Evolutionary conservation across 2,888 invertebrate genomes (phyloP), one percentile per base, ranked within the genome.

Genomic region (Crocallis elinguaria): DNA sequence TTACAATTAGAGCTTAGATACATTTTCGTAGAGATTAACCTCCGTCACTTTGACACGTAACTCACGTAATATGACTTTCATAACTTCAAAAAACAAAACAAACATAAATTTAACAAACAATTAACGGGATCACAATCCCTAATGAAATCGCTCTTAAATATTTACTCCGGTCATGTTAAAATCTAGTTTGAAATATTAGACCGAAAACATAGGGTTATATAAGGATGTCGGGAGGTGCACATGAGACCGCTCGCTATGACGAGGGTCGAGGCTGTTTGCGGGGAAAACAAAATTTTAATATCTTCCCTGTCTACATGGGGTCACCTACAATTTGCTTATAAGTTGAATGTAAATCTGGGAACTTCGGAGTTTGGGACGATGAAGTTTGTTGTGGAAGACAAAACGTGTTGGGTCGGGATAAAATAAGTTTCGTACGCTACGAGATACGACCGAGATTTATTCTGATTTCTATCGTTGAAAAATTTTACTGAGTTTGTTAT

Each of bases 201-300:
- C 52, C 52, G 52, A 52, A 60, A 63, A 59, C 56, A 58, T 51
- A 21, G 69, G 67, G 66, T 67, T 65, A 70, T 77, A 78, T 77
- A 75, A 66, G 64, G 69, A 71, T 73, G 78, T 75, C 69, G 54
- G 73, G 60, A 68, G 73, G 70, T 73, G 73, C 79, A 79, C 76
- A 80, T 75, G 79, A 78, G 79, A 72, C 81, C 77, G 57, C 76
- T 68, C 62, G 46, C 55, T 27, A 73, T 83, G 84, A 84, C 81
- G 71, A 82, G 84, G 84, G 84, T 84, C 62, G 59, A 58, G 64
- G 60, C 66, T 79, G 78, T 80, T 80, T 79, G 75, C 66, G 66
- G 66, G 66, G 58, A 66, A 70, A 78, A 80, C 81, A 69, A 72
- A 76, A 81, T 81, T 84, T 83, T 82, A 84, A 83, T 83, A 81